A percentile compares a stretch with the other conserved stretches of the same genome.
Conservation (phyloP, 2,113 vertebrate species). For the Aldabrachelys gigantea region DNA sequence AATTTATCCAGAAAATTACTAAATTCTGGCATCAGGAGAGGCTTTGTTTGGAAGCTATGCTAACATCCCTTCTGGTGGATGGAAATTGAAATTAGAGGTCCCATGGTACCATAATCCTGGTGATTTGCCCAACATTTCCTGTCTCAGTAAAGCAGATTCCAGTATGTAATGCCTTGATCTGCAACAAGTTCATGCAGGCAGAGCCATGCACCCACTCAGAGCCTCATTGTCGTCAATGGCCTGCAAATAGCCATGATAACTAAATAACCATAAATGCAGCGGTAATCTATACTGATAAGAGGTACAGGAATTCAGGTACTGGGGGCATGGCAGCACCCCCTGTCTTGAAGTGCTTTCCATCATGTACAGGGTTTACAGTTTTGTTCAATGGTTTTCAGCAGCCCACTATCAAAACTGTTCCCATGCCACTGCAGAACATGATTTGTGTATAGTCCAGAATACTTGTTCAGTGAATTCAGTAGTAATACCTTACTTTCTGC, state of each 20-base stretch:
- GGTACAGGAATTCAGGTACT: too few relatives aligned
- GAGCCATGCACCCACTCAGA: rapidly evolving
- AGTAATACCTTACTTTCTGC: background rate
- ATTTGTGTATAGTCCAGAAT: background rate
- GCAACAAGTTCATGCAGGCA: rapidly evolving
- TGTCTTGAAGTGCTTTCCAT: background rate
- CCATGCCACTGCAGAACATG: rapidly evolving
- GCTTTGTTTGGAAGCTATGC: background rate
- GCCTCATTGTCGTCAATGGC: background rate
- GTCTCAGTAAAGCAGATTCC: rapidly evolving
- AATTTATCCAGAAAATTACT: background rate
- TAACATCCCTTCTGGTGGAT: rapidly evolving
- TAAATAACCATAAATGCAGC: rapidly evolving
- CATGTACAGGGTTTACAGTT: background rate
- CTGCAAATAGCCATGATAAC: too few relatives aligned
- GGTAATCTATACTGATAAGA: too few relatives aligned
- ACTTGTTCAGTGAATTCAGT: background rate
- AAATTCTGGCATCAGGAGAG: background rate
- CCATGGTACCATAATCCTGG: rapidly evolving
- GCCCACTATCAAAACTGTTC: background rate
- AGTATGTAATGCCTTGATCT: background rate
- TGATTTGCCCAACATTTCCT: background rate
- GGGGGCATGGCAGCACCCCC: too few relatives aligned
- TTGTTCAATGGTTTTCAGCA: background rate
- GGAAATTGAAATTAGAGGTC: background rate